Percentiles rank a stretch among this genome's conserved stretches.
Evolutionary conservation across 2,113 vertebrate species (phyloP).

Genomic region (Acinonyx jubatus): DNA sequence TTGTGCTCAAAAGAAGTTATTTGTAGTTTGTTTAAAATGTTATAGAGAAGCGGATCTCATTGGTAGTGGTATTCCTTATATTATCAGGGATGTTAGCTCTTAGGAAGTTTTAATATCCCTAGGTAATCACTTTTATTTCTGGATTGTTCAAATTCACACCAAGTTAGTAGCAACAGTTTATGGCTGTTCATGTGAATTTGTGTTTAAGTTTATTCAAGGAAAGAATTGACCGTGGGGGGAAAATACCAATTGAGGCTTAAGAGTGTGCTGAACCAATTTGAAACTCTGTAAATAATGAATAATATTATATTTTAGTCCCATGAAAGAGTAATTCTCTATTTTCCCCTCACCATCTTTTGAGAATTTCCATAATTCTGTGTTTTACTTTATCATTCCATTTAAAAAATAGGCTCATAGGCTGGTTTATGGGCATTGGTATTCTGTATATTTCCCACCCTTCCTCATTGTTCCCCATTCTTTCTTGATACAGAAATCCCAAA

Average conservation of each 20-base stretch:
- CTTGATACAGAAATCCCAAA: neutral
- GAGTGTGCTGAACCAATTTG: neutral
- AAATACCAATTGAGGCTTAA: neutral
- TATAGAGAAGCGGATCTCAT: slow-evolving; percentile 29
- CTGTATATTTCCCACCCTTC: neutral
- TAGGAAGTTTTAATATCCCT: slow-evolving; percentile 23
- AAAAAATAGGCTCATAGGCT: neutral
- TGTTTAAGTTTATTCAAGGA: neutral
- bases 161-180: neutral
- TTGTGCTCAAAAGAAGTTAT: slow-evolving; percentile 1
- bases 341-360: neutral
- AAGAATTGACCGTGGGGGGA: neutral
- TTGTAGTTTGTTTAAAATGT: neutral
- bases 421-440: neutral
- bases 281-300: neutral
- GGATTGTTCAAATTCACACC: neutral
- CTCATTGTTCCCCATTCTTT: neutral
- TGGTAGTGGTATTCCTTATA: neutral
- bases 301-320: neutral
- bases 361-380: slow-evolving; percentile 1
- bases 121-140: neutral
- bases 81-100: neutral
- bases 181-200: neutral
- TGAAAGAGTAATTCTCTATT: neutral
- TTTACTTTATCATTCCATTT: neutral